Evolutionary conservation across 37 sponge, comb jelly and placozoan genomes (phyloP).

Genomic region (Hexactinellida sp.): DNA sequence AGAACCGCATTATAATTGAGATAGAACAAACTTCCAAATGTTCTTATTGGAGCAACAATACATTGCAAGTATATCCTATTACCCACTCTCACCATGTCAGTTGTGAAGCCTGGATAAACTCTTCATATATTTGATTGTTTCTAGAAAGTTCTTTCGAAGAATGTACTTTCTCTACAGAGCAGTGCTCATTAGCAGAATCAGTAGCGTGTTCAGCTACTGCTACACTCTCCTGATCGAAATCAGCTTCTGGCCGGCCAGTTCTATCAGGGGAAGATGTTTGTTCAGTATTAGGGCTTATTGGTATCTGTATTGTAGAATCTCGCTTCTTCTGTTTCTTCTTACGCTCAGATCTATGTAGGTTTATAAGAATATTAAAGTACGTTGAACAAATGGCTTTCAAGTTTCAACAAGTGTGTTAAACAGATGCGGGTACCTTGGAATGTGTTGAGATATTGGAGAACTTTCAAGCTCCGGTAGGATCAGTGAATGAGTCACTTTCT

Average conservation of each 20-base stretch:
- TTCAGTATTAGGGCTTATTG: too few relatives aligned
- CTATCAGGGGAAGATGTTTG: background rate
- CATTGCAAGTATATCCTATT: background rate
- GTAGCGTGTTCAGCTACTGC: background rate
- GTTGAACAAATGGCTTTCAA: background rate
- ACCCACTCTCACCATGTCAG: background rate
- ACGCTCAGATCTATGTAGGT: background rate
- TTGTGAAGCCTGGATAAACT: background rate
- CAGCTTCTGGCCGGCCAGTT: too few relatives aligned
- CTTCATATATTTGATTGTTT: background rate
- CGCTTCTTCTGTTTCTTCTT: background rate
- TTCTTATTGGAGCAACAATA: too few relatives aligned
- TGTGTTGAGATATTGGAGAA: background rate
- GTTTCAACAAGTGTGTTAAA: background rate
- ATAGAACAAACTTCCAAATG: too few relatives aligned
- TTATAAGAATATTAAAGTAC: background rate
- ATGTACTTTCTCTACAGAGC: background rate
- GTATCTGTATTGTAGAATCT: background rate
- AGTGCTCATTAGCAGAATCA: background rate
- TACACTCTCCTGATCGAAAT: background rate
- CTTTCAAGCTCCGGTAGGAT: background rate
- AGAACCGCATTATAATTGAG: too few relatives aligned
- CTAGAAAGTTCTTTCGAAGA: background rate
- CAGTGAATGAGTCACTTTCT: too few relatives aligned
- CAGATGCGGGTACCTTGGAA: background rate